Evolutionary conservation across 1,140 invertebrate genomes (phyloP).

Genomic region (Augochlora pura): DNA sequence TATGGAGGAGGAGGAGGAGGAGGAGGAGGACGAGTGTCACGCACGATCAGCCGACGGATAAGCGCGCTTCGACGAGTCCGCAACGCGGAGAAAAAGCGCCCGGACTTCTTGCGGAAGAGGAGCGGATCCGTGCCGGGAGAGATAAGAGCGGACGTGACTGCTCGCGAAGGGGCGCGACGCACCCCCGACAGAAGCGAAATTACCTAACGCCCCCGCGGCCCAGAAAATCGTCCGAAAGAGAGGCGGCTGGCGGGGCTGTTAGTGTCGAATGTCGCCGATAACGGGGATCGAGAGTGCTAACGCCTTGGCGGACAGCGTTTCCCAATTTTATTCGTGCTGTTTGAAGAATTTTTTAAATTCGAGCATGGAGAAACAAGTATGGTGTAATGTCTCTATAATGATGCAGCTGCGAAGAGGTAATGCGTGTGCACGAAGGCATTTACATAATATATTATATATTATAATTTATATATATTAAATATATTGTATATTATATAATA

Average conservation of each 20-base stretch:
- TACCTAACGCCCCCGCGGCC: conserved; percentile 5
- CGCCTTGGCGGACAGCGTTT: neutral
- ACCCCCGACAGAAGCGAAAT: neutral
- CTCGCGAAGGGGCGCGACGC: neutral
- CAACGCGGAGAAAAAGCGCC: neutral
- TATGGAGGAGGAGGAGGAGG: no score
- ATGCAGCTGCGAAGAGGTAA: no score
- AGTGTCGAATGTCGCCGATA: neutral
- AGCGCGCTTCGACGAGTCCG: conserved; percentile 11
- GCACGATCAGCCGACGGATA: conserved; percentile 38
- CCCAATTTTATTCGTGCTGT: no score
- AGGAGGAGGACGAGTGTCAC: conserved; percentile 12
- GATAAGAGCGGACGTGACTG: conserved; percentile 20
- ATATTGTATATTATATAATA: no score
- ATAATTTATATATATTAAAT: no score
- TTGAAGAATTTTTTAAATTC: no score
- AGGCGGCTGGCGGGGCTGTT: neutral
- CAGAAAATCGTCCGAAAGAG: neutral
- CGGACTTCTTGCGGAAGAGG: conserved; percentile 12
- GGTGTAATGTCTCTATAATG: no score
- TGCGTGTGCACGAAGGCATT: no score
- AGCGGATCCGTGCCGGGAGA: neutral
- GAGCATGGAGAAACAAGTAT: no score
- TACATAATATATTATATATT: no score
- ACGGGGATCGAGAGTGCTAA: neutral